phyloP scores from a whole-genome alignment of 64 coral and sea anemone genomes.

The Dendronephthya gigantea region DNA sequence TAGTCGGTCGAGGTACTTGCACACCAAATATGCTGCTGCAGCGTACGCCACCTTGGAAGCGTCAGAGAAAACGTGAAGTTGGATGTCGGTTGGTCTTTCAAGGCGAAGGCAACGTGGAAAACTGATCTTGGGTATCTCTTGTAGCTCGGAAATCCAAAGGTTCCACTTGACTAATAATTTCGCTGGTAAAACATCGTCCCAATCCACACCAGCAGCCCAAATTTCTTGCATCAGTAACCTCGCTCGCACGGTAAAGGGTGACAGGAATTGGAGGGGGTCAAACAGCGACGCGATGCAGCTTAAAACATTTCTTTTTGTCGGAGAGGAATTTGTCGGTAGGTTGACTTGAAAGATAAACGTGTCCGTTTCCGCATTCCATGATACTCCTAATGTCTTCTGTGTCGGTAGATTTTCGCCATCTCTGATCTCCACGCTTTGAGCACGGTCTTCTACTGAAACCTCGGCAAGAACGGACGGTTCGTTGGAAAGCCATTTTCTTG shows the following conservation, averaged over 20 bases:
- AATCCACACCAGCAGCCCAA: conserved; percentile 13
- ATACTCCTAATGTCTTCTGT: conserved; percentile 32
- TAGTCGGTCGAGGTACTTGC: not conserved
- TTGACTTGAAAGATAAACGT: conserved; percentile 21
- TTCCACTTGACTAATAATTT: not conserved
- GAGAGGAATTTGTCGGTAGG: not conserved
- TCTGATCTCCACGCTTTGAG: conserved; percentile 3
- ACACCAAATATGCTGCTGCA: not conserved
- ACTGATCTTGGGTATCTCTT: conserved; percentile 26
- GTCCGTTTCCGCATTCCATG: conserved; percentile 37
- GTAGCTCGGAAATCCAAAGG: conserved; percentile 26
- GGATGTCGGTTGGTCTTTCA: not conserved
- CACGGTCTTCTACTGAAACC: conserved; percentile 16
- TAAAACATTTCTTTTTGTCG: conserved; percentile 39
- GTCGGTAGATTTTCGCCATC: not conserved
- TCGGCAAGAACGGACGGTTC: conserved; percentile 31
- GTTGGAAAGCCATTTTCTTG: conserved; percentile 42
- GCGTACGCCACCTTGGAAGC: conserved; percentile 16
- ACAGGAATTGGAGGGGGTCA: conserved; percentile 37
- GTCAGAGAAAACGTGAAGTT: conserved; percentile 33
- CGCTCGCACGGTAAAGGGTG: conserved; percentile 26
- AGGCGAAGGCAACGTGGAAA: conserved; percentile 31
- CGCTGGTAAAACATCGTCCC: conserved; percentile 27
- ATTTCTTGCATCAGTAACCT: conserved; percentile 38
- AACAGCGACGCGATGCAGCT: conserved; percentile 28